These are phyloP conservation scores for Arenicola marina DNA, from an alignment of 2,888 invertebrate species.

Conservation along the genomic window DNA sequence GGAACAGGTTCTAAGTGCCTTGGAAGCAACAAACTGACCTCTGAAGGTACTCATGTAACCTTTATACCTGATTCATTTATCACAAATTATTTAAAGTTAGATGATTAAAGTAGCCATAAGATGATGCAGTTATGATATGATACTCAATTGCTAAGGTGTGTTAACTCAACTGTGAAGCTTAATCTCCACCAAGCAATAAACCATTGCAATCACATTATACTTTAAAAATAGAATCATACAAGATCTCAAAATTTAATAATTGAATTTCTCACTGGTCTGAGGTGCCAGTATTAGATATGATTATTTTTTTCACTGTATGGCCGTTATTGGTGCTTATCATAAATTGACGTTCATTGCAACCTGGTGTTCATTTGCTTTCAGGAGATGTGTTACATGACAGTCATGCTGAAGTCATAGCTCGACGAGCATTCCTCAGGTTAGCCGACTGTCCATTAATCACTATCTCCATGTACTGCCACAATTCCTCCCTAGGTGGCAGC, in stretches of 20 bases:
- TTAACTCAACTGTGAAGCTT: too few relatives aligned
- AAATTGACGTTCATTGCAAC: not conserved
- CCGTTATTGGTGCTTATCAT: not conserved
- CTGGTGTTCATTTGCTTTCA: conserved; percentile 11
- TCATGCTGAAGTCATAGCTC: conserved; percentile 87
- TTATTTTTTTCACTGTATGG: too few relatives aligned
- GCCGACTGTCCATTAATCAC: conserved; percentile 12
- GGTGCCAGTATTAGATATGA: too few relatives aligned
- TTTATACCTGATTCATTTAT: not conserved
- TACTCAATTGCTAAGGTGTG: too few relatives aligned
- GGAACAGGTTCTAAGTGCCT: conserved; percentile 6
- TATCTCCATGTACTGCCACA: too few relatives aligned
- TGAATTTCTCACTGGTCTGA: too few relatives aligned
- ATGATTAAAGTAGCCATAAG: not conserved
- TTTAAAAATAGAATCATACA: too few relatives aligned
- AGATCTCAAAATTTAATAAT: too few relatives aligned
- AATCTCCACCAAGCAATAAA: too few relatives aligned
- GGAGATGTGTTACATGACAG: conserved; percentile 80
- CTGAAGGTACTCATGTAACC: not conserved
- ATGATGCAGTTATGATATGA: too few relatives aligned
- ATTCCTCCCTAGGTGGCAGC: too few relatives aligned
- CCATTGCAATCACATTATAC: too few relatives aligned
- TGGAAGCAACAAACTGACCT: not conserved
- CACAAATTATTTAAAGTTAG: not conserved
- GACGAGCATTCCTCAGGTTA: conserved; percentile 81